Percentiles rank a stretch among this genome's conserved stretches.
Evolutionary conservation across 2,797 vertebrate species (phyloP).

Genomic region (Lepilemur septentrionalis): DNA sequence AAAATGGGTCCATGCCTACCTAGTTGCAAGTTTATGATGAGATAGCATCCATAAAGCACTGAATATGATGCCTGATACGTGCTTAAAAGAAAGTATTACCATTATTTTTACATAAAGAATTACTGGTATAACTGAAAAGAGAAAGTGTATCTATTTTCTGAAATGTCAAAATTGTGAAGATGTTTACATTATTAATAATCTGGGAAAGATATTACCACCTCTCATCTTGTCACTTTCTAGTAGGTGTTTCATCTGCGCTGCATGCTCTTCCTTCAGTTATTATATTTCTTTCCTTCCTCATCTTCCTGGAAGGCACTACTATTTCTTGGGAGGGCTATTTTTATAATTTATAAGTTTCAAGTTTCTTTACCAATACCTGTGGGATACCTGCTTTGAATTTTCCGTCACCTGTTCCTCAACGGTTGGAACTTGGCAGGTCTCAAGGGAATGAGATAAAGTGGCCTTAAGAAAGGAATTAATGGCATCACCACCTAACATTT

Average conservation of each 20-base stretch:
- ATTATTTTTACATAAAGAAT: neutral
- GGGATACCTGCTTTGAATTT: neutral
- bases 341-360: neutral
- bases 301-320: neutral
- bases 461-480: neutral
- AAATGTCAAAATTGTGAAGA: neutral
- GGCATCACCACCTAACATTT: neutral
- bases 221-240: neutral
- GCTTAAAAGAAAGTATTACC: neutral
- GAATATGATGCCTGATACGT: neutral
- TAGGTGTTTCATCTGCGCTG: neutral
- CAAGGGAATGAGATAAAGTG: neutral
- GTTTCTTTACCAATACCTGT: neutral
- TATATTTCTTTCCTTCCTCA: neutral
- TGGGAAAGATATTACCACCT: neutral
- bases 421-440: neutral
- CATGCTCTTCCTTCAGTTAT: neutral
- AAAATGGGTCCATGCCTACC: neutral
- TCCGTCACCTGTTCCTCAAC: neutral
- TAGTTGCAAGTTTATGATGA: neutral
- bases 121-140: neutral
- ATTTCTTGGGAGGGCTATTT: neutral
- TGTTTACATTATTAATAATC: neutral
- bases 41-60: neutral
- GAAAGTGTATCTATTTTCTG: neutral